Evolutionary conservation across 2,888 invertebrate species (phyloP), one percentile per base, ranked within the genome.

Genomic region (Cephus sareptanus): DNA sequence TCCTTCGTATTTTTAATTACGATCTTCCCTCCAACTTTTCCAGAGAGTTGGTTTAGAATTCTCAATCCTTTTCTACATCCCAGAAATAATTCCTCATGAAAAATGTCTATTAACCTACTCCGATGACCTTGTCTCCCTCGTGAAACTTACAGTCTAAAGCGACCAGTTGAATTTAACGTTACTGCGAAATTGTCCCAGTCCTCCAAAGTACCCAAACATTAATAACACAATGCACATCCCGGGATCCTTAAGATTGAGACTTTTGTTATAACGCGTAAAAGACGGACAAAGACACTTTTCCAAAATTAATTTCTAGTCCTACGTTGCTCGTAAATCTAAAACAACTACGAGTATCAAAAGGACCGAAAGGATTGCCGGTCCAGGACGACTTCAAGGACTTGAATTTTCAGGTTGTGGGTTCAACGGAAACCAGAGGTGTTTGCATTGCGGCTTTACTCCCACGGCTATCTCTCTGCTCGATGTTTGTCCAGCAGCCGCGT

Each of bases 401-500:
- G 9, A 56, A 56, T 56, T 23, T 56, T 56, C 56, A 56, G 23
- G 9, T 2, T 56, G 56, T 9, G 56, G 56, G 23, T 56, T 56
- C 56, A 23, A 56, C 56, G 56, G 56, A 56, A 56, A 56, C 23
- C 56, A 56, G 56, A 56, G 23, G 23, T 77, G 77, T 77, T 77
- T 77, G 75, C 77, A 40, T 15, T 75, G 75, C 4, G 77, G 56
- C 77, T 77, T 75, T 75, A 37, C 74, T 71, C 77, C 71, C 75
- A 37, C 56, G 77, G 77, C 77, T 77, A 77, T 77, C 77, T 75
- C 56, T 74, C 75, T 75, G 37, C 34, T 68, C 31, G 70, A 15
- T 77, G 75, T 77, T 77, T 77, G 75, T 75, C 34, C 77, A 75
- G 77, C 71, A 69, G 37, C 70, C 75, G 75, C 75, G 71, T 77